Conservation (phyloP, 53 echinoderm and acorn worm genomes). For the Henricia sp. region DNA sequence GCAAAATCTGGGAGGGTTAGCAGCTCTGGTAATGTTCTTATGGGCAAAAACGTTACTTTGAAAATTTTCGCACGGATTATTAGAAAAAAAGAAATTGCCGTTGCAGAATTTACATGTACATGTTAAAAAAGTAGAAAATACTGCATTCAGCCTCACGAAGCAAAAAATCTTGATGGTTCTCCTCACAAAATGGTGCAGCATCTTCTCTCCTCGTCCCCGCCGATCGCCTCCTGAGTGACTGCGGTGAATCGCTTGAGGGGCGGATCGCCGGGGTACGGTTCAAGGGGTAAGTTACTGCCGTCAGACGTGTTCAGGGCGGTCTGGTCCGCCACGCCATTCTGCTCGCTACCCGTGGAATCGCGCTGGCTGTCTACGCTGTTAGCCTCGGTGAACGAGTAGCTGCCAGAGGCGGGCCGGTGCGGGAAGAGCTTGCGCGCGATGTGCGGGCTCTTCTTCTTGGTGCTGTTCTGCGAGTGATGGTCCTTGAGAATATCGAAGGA, state of each 20-base stretch:
- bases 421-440: slow-evolving; percentile 47
- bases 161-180: background rate
- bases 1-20: too few relatives aligned
- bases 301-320: slow-evolving; percentile 19
- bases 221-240: slow-evolving; percentile 46
- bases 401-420: slow-evolving; percentile 48
- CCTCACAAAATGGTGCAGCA: slow-evolving; percentile 59
- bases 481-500: slow-evolving; percentile 62
- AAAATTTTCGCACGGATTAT: background rate
- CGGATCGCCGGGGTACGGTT: slow-evolving; percentile 47
- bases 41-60: too few relatives aligned
- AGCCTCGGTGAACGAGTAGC: slow-evolving; percentile 60
- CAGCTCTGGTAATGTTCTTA: too few relatives aligned
- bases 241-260: slow-evolving; percentile 62
- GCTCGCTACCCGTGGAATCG: slow-evolving; percentile 31
- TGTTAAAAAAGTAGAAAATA: slow-evolving; percentile 40
- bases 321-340: slow-evolving; percentile 60
- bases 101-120: slow-evolving; percentile 6
- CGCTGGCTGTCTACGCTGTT: slow-evolving; percentile 5
- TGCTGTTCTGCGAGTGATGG: slow-evolving; percentile 17
- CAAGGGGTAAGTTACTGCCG: background rate
- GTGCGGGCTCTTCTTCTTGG: slow-evolving; percentile 56
- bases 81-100: background rate
- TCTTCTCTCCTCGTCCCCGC: slow-evolving; percentile 48
- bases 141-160: slow-evolving; percentile 36